Base-by-base conservation (phyloP, 1,140 invertebrate species). In the Galleria mellonella region DNA sequence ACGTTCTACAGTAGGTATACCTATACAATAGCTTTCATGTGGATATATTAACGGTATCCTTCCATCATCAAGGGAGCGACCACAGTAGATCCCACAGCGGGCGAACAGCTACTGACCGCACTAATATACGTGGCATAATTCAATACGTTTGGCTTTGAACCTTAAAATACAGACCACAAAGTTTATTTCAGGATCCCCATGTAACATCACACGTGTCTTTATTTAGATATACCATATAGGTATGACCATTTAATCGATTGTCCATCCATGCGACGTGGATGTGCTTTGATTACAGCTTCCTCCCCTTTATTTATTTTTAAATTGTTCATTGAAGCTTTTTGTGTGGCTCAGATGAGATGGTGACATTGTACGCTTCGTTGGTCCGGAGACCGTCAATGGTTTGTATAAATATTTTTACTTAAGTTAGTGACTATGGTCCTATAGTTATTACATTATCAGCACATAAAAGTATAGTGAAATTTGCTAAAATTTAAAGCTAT, bases 211-310 rank as follows among this genome's bases (percentile, higher is more conserved):
- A 69, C 62, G 57, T 70, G 57, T 47, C 51, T 53, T 45, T 49
- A 62, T 59, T 47, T 38, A 47, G 43, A 27, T 52, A 49, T 46
- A 65, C 55, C 43, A 43, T 49, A 47, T 49, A 43, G 60, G 50
- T 52, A 37, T 14, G 33, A 45, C 61, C 59, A 64, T 74, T 64
- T 73, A 72, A 72, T 72, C 66, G 65, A 78, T 79, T 76, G 75
- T 71, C 73, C 66, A 64, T 62, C 66, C 72, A 71, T 68, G 54
- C 62, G 53, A 63, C 58, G 44, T 73, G 71, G 61, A 72, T 68
- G 55, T 66, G 67, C 77, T 72, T 72, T 84, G 65, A 84, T 79
- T 72, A 67, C 62, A 62, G 66, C 67, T 78, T 82, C 74, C 75
- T 72, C 64, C 57, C 64, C 64, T 72, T 70, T 78, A 73, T 75